Evolutionary conservation across 2,888 invertebrate genomes (phyloP).

Genomic region (Pasiphila rectangulata): DNA sequence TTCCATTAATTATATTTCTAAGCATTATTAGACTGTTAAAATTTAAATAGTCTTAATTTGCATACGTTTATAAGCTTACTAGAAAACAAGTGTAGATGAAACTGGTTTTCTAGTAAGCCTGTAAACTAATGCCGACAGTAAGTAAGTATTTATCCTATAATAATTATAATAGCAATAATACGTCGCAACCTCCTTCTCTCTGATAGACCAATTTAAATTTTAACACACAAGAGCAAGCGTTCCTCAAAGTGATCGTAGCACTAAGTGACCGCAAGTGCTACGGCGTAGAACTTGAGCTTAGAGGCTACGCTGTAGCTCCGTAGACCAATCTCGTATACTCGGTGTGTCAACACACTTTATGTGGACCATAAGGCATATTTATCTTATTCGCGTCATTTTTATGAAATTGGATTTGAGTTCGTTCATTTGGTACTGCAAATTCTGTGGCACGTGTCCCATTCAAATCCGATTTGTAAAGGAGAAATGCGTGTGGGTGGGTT

Average conservation of each 20-base stretch:
- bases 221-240: background rate
- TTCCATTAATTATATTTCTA: no score
- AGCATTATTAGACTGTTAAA: no score
- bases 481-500: background rate
- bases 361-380: constrained; percentile 26
- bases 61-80: no score
- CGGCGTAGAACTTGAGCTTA: background rate
- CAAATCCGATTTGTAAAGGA: no score
- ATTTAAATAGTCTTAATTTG: no score
- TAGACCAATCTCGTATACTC: constrained; percentile 3
- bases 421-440: constrained; percentile 7
- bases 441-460: background rate
- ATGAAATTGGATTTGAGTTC: constrained; percentile 16
- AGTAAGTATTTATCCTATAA: no score
- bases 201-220: background rate
- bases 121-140: no score
- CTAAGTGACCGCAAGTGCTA: background rate
- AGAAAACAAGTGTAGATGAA: no score
- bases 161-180: background rate
- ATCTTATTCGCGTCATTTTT: constrained; percentile 27
- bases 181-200: background rate
- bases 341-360: no score
- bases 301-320: no score
- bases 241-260: background rate
- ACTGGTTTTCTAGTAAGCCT: no score